A percentile compares a stretch with the other conserved stretches of the same genome.
phyloP scores from a whole-genome alignment of 2,797 vertebrate species.

The Perdix hodgsoniae region DNA sequence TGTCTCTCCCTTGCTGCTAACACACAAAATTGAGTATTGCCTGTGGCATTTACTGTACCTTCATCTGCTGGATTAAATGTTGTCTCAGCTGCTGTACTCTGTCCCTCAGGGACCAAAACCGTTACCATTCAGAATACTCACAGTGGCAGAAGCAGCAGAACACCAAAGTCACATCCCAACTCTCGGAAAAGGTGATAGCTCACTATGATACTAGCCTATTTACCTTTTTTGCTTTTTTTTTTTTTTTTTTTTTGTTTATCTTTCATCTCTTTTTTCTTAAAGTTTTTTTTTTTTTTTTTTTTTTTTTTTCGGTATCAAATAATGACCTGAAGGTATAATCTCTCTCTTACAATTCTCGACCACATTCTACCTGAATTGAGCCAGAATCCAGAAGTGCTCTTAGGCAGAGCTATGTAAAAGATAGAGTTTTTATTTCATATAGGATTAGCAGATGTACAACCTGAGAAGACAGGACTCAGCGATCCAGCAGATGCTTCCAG shows the following conservation, averaged over 20 bases:
- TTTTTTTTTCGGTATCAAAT: not conserved
- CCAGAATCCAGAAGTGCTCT: slow-evolving; percentile 10
- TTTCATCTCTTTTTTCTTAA: too few species aligned
- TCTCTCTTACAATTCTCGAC: not conserved
- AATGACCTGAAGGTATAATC: slow-evolving; percentile 7
- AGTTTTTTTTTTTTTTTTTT: too few species aligned
- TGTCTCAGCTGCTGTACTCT: slow-evolving; percentile 71
- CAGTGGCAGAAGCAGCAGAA: slow-evolving; percentile 54
- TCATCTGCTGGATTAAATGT: slow-evolving; percentile 74
- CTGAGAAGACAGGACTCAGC: slow-evolving; percentile 41
- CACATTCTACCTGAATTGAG: slow-evolving; percentile 35
- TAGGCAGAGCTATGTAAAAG: slow-evolving; percentile 8
- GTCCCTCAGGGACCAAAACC: slow-evolving; percentile 53
- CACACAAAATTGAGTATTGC: slow-evolving; percentile 54
- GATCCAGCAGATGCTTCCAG: slow-evolving; percentile 44
- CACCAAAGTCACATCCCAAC: slow-evolving; percentile 47
- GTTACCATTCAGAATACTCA: slow-evolving; percentile 54
- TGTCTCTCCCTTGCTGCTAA: slow-evolving; percentile 71
- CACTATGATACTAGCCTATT: slow-evolving; percentile 1
- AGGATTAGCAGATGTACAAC: slow-evolving; percentile 6
- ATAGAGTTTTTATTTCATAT: slow-evolving; percentile 46
- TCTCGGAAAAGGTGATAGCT: slow-evolving; percentile 51
- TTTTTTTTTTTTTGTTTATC: too few species aligned
- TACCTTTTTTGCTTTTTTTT: slow-evolving; percentile 42
- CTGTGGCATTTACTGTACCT: slow-evolving; percentile 69